These are phyloP conservation scores for Argopecten irradians DNA, from an alignment of 1,140 invertebrate species.

Conservation along the genomic window DNA sequence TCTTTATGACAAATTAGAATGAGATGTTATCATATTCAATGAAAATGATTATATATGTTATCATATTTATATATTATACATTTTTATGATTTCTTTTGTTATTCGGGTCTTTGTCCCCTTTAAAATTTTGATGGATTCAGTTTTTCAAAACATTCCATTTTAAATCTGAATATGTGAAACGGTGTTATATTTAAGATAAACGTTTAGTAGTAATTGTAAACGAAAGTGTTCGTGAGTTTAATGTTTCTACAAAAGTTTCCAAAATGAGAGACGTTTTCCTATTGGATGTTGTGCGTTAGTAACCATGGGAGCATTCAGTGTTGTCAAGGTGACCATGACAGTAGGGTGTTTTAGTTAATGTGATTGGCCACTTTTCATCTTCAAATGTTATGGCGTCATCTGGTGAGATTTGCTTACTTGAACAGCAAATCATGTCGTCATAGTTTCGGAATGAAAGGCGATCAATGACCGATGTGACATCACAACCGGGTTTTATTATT, in stretches of 20 bases:
- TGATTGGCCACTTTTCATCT: slow-evolving; percentile 34
- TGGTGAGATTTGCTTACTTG: slow-evolving; percentile 25
- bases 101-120: slow-evolving; percentile 30
- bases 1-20: slow-evolving; percentile 36
- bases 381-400: slow-evolving; percentile 26
- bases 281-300: slow-evolving; percentile 44
- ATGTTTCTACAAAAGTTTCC: slow-evolving; percentile 39
- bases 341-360: slow-evolving; percentile 41
- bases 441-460: not conserved
- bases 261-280: slow-evolving; percentile 35
- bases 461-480: not conserved
- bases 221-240: slow-evolving; percentile 25
- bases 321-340: slow-evolving; percentile 46
- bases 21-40: slow-evolving; percentile 34
- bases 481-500: not conserved
- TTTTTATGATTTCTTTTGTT: slow-evolving; percentile 34
- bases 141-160: slow-evolving; percentile 44
- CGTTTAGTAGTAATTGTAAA: slow-evolving; percentile 33
- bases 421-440: not conserved
- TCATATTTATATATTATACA: slow-evolving; percentile 49
- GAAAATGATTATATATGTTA: slow-evolving; percentile 34
- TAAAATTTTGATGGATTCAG: slow-evolving; percentile 43
- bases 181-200: slow-evolving; percentile 39
- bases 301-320: slow-evolving; percentile 37
- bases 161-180: slow-evolving; percentile 38